Base-by-base conservation (phyloP, 2,797 vertebrate species). In the Sorex maritimensis region DNA sequence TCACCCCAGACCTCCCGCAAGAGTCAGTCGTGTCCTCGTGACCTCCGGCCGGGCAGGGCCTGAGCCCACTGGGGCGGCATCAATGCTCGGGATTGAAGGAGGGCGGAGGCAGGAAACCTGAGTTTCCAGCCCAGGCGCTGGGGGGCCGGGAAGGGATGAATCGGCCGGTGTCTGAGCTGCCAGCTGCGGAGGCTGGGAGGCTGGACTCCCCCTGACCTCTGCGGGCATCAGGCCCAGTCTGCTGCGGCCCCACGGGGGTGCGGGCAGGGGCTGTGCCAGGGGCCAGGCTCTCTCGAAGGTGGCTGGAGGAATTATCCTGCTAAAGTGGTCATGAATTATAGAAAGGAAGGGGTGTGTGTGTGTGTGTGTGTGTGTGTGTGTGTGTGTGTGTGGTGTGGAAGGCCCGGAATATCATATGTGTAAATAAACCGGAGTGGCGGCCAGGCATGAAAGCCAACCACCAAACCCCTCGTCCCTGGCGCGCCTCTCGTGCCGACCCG, bases 321-420 rank as follows among this genome's bases (percentile, higher is more conserved):
- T 97, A 97, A 97, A 97, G 94, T 15, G 95, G 97, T 95, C 95
- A 96, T 95, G 96, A 98, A 97, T 98, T 97, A 97, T 87, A 97
- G 95, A 97, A 91, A 88, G 90, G 96, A 96, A 87, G 75, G 0
- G 1, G 55, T 58, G 55, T 58, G 55, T 58, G 55, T 58, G 55
- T 58, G 55, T 58, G 14, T 58, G 55, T 58, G 55, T 58, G 49
- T 52, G 49, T 52, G 49, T 52, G 49, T 52, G 49, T 52, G 49
- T 44, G 41, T 44, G 41, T 44, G 41, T 44, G 41, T 44, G 41
- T 78, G 4, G 49, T 52, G 49, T 80, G 89, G 85, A 85, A 84
- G 87, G 77, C 93, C 85, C 80, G 63, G 84, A 92, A 87, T 93
- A 97, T 98, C 97, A 94, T 96, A 96, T 98, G 97, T 98, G 94